Conservation (phyloP, 2,113 vertebrate genomes). For the Laticauda laticaudata region DNA sequence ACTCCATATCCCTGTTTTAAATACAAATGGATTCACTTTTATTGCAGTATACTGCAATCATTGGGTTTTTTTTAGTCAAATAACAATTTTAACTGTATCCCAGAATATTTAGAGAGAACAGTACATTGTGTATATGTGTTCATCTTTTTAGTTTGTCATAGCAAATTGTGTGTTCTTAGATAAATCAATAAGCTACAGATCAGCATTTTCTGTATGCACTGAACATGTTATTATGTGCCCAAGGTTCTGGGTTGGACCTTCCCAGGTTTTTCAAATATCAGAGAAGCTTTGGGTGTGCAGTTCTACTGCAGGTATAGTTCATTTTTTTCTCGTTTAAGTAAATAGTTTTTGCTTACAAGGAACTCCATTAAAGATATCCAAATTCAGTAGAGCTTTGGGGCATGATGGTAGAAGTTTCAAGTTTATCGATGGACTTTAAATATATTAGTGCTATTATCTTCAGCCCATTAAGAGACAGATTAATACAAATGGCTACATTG, state of each 20-base stretch:
- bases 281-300: neutral
- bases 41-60: neutral
- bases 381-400: neutral
- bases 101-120: neutral
- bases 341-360: neutral
- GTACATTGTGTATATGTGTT: neutral
- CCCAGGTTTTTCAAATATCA: neutral
- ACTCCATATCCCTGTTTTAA: neutral
- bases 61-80: neutral
- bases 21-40: neutral
- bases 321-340: neutral
- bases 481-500: constrained; percentile 35
- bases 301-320: neutral
- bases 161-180: neutral
- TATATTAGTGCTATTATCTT: neutral
- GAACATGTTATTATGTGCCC: neutral
- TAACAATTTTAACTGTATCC: neutral
- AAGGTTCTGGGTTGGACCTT: neutral
- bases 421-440: neutral
- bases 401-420: neutral
- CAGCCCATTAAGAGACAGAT: neutral
- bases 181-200: neutral
- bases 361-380: neutral
- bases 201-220: neutral
- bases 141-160: neutral